These are phyloP conservation scores for Centropus bengalensis DNA, from an alignment of 2,113 vertebrate genomes.

Conservation along the genomic window DNA sequence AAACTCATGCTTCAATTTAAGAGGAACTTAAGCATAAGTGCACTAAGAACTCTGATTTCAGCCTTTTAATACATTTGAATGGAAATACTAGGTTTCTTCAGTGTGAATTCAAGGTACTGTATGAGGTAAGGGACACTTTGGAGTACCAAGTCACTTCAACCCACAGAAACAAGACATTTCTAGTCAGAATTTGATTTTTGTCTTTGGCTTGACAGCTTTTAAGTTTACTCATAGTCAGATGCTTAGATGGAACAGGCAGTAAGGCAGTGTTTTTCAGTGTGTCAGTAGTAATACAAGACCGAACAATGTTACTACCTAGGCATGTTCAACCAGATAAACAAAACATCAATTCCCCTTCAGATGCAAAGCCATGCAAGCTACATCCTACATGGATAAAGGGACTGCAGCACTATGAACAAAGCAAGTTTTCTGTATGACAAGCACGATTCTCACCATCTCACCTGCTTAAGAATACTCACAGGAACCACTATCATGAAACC, in stretches of 20 bases:
- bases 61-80: neutral
- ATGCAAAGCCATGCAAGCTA: conserved; percentile 55
- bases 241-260: neutral
- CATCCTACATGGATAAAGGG: neutral
- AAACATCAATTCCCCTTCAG: neutral
- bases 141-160: neutral
- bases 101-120: neutral
- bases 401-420: neutral
- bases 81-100: neutral
- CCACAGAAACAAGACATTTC: neutral
- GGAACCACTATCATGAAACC: conserved; percentile 77
- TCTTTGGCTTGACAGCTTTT: neutral
- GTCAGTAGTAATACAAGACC: neutral
- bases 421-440: conserved; percentile 1
- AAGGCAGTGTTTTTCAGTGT: neutral
- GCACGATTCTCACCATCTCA: conserved; percentile 60
- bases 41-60: neutral
- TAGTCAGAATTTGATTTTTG: neutral
- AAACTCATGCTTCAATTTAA: neutral
- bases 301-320: neutral
- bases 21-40: neutral
- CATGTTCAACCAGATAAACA: neutral
- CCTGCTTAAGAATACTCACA: conserved; percentile 55
- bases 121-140: neutral
- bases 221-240: neutral